Evolutionary conservation across 2,113 vertebrate species (phyloP).

Genomic region (Silurus meridionalis): DNA sequence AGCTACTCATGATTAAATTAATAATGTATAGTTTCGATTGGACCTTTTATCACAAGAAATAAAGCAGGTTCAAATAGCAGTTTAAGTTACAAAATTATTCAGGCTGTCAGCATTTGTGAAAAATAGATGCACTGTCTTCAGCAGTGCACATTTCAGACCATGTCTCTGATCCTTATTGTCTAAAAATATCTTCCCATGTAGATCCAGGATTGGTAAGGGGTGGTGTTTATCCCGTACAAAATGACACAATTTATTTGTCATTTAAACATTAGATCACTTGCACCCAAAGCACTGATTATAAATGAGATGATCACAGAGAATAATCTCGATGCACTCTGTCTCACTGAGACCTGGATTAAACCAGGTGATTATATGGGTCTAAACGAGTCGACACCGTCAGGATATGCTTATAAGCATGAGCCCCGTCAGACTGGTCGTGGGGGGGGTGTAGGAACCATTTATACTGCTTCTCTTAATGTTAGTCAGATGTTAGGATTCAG

Average conservation of each 20-base stretch:
- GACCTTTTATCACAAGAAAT: not conserved
- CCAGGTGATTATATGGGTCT: too few relatives aligned
- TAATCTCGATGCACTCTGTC: too few relatives aligned
- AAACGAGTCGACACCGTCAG: too few relatives aligned
- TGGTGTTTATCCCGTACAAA: not conserved
- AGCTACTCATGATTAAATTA: not conserved
- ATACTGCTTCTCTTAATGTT: too few relatives aligned
- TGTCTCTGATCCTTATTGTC: not conserved
- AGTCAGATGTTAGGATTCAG: too few relatives aligned
- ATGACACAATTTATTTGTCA: not conserved
- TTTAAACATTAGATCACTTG: too few relatives aligned
- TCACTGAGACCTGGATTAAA: too few relatives aligned
- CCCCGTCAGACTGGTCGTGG: too few relatives aligned
- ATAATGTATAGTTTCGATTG: not conserved
- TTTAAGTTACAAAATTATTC: not conserved
- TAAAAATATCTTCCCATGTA: not conserved
- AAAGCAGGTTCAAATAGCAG: not conserved
- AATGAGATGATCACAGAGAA: too few relatives aligned
- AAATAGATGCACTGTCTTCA: not conserved
- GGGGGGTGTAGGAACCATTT: too few relatives aligned
- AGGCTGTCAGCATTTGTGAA: not conserved
- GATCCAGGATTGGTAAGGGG: not conserved
- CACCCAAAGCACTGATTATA: too few relatives aligned
- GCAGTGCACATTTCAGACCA: constrained; percentile 5
- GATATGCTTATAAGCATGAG: too few relatives aligned